These are phyloP conservation scores for Macrocentrus cingulum DNA, from an alignment of 1,140 invertebrate genomes.

Conservation along the genomic window DNA sequence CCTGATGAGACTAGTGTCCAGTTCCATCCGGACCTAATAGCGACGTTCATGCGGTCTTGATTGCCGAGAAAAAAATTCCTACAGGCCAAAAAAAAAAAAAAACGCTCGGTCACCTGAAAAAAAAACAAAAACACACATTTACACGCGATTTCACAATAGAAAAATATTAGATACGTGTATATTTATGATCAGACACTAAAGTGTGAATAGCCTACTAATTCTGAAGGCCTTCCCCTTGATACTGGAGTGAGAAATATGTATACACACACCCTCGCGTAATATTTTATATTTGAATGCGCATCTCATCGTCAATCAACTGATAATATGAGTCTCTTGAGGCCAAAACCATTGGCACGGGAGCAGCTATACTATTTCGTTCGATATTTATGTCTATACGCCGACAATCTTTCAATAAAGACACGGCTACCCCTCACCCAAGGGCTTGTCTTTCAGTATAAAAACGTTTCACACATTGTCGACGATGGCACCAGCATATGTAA, in stretches of 20 bases:
- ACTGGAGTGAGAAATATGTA: slow-evolving; percentile 9
- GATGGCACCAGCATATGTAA: neutral
- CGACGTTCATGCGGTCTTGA: no score
- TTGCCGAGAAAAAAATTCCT: no score
- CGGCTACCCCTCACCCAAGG: slow-evolving; percentile 14
- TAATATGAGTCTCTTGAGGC: slow-evolving; percentile 29
- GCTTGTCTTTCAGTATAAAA: neutral
- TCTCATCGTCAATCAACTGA: slow-evolving; percentile 22
- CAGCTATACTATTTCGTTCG: slow-evolving; percentile 13
- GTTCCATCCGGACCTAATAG: no score
- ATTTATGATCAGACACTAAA: neutral
- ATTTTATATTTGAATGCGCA: slow-evolving; percentile 25
- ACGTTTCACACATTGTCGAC: neutral
- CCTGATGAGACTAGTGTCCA: no score
- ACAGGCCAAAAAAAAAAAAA: no score
- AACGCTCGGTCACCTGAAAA: no score
- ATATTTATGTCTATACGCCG: slow-evolving; percentile 29
- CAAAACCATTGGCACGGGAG: slow-evolving; percentile 34
- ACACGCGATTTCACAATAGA: no score
- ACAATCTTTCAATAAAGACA: slow-evolving; percentile 31
- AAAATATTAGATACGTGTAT: no score
- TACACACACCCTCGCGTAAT: slow-evolving; percentile 15
- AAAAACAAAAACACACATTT: no score
- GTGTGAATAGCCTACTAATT: neutral
- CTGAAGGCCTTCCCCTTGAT: neutral